These are phyloP conservation scores for Akabosia matsudoensis DNA, from an alignment of 1,140 invertebrate genomes.

Conservation along the genomic window DNA sequence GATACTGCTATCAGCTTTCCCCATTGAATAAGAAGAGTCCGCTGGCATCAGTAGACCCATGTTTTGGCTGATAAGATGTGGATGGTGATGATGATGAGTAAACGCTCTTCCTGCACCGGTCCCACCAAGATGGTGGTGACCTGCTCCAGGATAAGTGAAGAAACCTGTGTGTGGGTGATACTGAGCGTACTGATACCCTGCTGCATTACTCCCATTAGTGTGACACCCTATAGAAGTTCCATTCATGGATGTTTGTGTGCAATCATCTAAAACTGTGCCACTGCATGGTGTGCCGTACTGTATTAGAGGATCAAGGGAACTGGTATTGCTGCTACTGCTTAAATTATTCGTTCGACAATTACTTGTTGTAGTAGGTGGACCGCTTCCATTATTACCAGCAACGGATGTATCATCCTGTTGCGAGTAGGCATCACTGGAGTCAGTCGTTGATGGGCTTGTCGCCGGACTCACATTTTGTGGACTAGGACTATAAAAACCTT, in stretches of 20 bases:
- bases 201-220: too few species aligned
- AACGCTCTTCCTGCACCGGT: neutral
- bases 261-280: too few species aligned
- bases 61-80: neutral
- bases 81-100: neutral
- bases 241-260: too few species aligned
- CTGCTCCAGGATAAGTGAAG: neutral
- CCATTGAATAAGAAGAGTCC: neutral
- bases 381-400: neutral
- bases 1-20: conserved; percentile 19
- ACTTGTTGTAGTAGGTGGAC: neutral
- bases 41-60: conserved; percentile 4
- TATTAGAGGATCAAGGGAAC: neutral
- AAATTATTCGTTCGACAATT: neutral
- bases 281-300: too few species aligned
- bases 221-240: neutral
- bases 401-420: neutral
- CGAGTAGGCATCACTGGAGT: conserved; percentile 4
- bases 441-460: neutral
- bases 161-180: neutral
- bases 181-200: neutral
- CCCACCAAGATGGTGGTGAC: neutral
- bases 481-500: conserved; percentile 13
- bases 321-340: neutral
- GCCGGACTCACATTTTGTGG: conserved; percentile 1